Percentiles rank a stretch among this genome's conserved stretches.
These are phyloP conservation scores for Acrobasis suavella DNA, from an alignment of 2,888 invertebrate genomes.

Conservation along the genomic window DNA sequence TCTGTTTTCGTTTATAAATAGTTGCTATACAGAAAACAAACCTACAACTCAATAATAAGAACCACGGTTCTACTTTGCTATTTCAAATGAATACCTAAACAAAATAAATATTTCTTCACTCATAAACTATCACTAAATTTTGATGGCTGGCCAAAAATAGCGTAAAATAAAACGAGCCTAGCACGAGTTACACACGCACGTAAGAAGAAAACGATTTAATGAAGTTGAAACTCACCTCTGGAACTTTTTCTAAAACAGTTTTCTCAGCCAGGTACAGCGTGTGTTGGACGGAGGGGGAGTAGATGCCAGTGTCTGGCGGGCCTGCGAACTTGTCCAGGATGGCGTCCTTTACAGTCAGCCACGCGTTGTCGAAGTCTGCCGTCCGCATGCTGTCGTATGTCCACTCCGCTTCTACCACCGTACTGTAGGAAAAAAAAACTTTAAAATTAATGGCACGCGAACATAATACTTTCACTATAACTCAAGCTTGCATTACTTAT, in stretches of 20 bases:
- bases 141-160: no score
- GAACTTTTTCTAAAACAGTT: slow-evolving; percentile 85
- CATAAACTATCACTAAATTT: no score
- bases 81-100: no score
- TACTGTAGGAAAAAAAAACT: slow-evolving; percentile 69
- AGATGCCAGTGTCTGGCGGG: slow-evolving; percentile 86
- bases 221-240: slow-evolving; percentile 81
- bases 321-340: slow-evolving; percentile 90
- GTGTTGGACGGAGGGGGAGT: slow-evolving; percentile 91
- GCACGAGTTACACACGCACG: background rate
- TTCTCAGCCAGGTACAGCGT: slow-evolving; percentile 88
- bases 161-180: no score
- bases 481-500: no score
- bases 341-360: slow-evolving; percentile 86
- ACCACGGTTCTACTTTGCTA: no score
- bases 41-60: background rate
- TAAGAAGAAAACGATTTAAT: background rate
- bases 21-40: background rate
- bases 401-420: slow-evolving; percentile 89
- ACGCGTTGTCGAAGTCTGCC: slow-evolving; percentile 87
- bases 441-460: background rate
- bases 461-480: background rate
- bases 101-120: no score
- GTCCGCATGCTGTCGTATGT: slow-evolving; percentile 84
- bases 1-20: slow-evolving; percentile 17